Evolutionary conservation across 2,888 invertebrate genomes (phyloP).

Genomic region (Congeria kusceri): DNA sequence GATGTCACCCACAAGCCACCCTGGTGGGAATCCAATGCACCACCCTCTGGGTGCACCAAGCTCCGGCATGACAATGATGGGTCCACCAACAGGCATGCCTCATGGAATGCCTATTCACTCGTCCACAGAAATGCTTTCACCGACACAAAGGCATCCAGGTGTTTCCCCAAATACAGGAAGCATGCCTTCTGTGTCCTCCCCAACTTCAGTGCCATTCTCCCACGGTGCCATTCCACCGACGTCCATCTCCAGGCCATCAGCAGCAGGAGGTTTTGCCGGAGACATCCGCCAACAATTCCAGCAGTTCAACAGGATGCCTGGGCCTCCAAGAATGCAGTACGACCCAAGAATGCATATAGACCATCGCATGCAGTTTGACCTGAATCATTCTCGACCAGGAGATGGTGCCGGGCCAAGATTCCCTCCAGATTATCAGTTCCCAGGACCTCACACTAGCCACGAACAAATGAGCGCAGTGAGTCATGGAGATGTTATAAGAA

Average conservation of each 20-base stretch:
- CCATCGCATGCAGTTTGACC: slow-evolving; percentile 44
- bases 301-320: slow-evolving; percentile 50
- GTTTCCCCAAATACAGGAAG: slow-evolving; percentile 55
- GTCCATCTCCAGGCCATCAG: slow-evolving; percentile 18
- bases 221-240: slow-evolving; percentile 34
- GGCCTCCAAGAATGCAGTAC: slow-evolving; percentile 41
- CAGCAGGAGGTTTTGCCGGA: slow-evolving; percentile 28
- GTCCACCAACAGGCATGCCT: slow-evolving; percentile 59
- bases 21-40: slow-evolving; percentile 52
- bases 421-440: slow-evolving; percentile 31
- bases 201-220: slow-evolving; percentile 49
- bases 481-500: slow-evolving; percentile 35
- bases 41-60: slow-evolving; percentile 42
- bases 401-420: slow-evolving; percentile 26
- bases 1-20: slow-evolving; percentile 56
- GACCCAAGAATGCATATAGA: slow-evolving; percentile 55
- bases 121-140: slow-evolving; percentile 42
- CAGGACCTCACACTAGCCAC: slow-evolving; percentile 22
- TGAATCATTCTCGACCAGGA: slow-evolving; percentile 14
- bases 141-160: slow-evolving; percentile 46
- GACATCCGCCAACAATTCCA: slow-evolving; percentile 35
- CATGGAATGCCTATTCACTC: slow-evolving; percentile 33
- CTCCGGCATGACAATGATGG: slow-evolving; percentile 46
- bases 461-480: neutral
- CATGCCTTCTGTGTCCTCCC: slow-evolving; percentile 55